A percentile compares a stretch with the other conserved stretches of the same genome.
Conservation (phyloP, 1,140 invertebrate species). For the Sycobia sp. region DNA sequence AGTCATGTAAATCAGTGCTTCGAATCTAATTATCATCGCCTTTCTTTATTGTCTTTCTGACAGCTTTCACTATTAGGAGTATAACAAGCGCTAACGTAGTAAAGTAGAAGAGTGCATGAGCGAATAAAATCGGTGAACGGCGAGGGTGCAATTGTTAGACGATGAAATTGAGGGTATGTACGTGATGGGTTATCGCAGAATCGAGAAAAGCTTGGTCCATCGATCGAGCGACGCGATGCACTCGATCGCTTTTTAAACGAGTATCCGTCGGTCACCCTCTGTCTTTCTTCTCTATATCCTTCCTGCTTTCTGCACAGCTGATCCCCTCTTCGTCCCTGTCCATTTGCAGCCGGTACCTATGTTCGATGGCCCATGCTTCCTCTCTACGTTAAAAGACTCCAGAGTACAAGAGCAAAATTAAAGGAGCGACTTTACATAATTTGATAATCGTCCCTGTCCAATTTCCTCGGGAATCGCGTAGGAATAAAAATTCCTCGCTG, state of each 20-base stretch:
- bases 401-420: no score
- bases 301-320: neutral
- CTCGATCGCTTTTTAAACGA: slow-evolving; percentile 12
- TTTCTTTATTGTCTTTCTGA: no score
- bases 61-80: no score
- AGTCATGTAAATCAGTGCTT: neutral
- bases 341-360: no score
- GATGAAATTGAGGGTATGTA: neutral
- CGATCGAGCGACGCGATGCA: slow-evolving; percentile 7
- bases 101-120: no score
- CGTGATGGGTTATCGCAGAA: neutral
- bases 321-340: neutral
- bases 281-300: neutral
- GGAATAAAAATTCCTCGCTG: slow-evolving; percentile 42
- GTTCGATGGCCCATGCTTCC: no score
- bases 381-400: slow-evolving; percentile 11
- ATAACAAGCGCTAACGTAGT: no score
- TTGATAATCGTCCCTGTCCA: slow-evolving; percentile 38
- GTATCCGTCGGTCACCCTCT: slow-evolving; percentile 16
- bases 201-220: slow-evolving; percentile 15
- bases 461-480: slow-evolving; percentile 35
- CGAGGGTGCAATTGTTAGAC: no score
- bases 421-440: slow-evolving; percentile 37
- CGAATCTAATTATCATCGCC: slow-evolving; percentile 7
- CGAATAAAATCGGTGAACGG: no score